Evolutionary conservation across 1,140 invertebrate species (phyloP).

Genomic region (Platorchestia sp.): DNA sequence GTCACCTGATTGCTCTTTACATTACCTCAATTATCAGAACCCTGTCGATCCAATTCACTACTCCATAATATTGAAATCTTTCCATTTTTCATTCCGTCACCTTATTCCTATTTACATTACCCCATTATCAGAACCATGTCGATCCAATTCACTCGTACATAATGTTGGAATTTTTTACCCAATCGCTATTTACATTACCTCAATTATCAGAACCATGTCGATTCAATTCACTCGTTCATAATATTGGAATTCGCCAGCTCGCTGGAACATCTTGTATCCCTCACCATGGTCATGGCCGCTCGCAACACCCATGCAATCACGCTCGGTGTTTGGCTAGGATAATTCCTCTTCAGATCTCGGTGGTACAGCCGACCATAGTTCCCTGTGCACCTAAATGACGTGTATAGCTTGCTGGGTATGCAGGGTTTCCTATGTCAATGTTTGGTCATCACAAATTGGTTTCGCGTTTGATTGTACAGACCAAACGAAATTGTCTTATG

Average conservation of each 20-base stretch:
- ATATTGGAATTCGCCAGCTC: neutral
- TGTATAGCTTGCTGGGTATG: neutral
- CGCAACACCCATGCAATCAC: neutral
- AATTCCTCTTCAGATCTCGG: conserved; percentile 7
- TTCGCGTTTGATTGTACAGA: neutral
- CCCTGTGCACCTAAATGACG: neutral
- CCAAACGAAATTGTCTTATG: neutral
- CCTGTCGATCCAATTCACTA: neutral
- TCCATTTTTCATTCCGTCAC: too few species aligned
- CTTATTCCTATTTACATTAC: too few species aligned
- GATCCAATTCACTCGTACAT: neutral
- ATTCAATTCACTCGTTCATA: neutral
- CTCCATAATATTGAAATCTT: neutral
- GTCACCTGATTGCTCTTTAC: neutral
- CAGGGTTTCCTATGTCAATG: neutral
- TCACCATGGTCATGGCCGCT: neutral
- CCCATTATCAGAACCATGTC: too few species aligned
- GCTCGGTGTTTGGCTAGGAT: conserved; percentile 5
- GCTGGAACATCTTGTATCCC: neutral
- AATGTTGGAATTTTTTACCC: neutral
- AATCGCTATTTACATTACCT: neutral
- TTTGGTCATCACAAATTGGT: neutral
- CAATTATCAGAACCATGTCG: neutral
- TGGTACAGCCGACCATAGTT: neutral
- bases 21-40: neutral